phyloP scores from a whole-genome alignment of 2,797 vertebrate genomes.

The Picus viridis region DNA sequence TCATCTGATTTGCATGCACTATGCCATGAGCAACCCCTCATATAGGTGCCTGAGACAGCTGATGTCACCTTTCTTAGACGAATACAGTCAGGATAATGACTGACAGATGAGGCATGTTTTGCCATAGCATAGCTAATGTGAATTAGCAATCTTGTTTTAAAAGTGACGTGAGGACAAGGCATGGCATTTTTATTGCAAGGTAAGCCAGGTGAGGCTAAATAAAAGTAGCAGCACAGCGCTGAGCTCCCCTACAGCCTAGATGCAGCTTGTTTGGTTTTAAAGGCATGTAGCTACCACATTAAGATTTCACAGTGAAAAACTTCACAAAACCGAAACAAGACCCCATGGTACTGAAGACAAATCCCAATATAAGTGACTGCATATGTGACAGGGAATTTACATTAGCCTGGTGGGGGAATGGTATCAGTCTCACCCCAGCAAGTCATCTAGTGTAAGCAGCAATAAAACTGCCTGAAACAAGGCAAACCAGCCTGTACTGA shows the following conservation, averaged over 20 bases:
- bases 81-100: not conserved
- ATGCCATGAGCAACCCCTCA: not conserved
- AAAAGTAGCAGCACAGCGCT: not conserved
- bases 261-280: not conserved
- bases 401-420: not conserved
- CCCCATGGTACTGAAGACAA: not conserved
- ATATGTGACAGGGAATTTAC: not conserved
- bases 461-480: not conserved
- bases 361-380: not conserved
- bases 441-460: not conserved
- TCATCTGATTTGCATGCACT: not conserved
- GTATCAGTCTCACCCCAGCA: not conserved
- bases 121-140: not conserved
- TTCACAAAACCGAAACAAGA: not conserved
- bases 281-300: not conserved
- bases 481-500: not conserved
- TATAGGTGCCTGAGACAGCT: not conserved
- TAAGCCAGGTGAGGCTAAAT: not conserved
- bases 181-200: not conserved
- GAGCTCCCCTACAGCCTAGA: not conserved
- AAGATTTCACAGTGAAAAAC: not conserved
- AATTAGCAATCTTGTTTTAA: not conserved
- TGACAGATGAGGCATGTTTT: not conserved
- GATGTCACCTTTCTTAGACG: conserved; percentile 1
- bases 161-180: not conserved